These are phyloP conservation scores for Nesidiocoris tenuis DNA, from an alignment of 2,888 invertebrate genomes.

Conservation along the genomic window DNA sequence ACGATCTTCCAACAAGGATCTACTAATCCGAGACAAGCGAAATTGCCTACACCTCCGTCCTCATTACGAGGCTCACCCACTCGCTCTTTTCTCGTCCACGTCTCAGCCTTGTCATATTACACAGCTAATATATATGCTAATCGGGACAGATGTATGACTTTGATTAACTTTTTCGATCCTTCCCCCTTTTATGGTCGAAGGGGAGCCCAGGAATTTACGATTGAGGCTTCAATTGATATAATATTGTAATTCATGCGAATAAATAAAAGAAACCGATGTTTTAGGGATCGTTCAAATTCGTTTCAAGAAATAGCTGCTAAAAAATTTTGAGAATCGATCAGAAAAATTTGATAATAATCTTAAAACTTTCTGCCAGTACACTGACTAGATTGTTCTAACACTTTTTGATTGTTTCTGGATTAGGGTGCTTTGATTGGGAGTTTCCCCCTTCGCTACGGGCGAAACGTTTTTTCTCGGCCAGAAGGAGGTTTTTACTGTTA, in stretches of 20 bases:
- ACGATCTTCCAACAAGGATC: slow-evolving; percentile 6
- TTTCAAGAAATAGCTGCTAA: too few species aligned
- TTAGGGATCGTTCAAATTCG: too few species aligned
- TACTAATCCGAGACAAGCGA: slow-evolving; percentile 35
- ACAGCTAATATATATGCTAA: slow-evolving; percentile 43
- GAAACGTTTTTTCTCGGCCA: too few species aligned
- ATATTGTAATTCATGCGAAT: slow-evolving; percentile 33
- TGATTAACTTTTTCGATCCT: slow-evolving; percentile 40
- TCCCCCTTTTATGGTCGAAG: background rate
- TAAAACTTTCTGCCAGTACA: too few species aligned
- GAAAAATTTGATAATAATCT: too few species aligned
- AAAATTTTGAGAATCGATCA: too few species aligned
- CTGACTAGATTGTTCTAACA: too few species aligned
- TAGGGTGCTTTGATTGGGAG: too few species aligned
- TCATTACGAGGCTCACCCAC: slow-evolving; percentile 41
- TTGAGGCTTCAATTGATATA: slow-evolving; percentile 32
- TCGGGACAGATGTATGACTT: slow-evolving; percentile 38
- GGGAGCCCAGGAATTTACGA: slow-evolving; percentile 8
- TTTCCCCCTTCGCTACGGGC: too few species aligned
- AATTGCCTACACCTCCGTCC: slow-evolving; percentile 41
- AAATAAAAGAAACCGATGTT: too few species aligned
- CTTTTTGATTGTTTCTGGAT: too few species aligned
- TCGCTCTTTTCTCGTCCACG: slow-evolving; percentile 1
- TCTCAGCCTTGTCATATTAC: slow-evolving; percentile 29
- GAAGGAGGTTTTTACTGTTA: too few species aligned